Base-by-base conservation (phyloP, 2,113 vertebrate genomes). In the Fregetta grallaria region DNA sequence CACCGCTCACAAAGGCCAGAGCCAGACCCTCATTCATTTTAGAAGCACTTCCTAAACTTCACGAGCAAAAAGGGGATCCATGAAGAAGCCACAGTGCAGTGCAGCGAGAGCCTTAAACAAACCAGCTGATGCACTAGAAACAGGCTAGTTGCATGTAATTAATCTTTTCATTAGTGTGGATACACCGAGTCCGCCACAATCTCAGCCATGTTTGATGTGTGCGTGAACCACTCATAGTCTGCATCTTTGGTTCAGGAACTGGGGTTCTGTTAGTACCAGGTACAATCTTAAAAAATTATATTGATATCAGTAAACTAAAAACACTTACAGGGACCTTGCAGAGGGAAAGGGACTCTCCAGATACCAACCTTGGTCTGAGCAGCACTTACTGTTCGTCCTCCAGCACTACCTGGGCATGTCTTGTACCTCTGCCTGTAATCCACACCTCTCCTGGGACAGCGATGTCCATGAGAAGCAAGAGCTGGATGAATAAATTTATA, bases 221-320 rank as follows among this genome's bases (percentile, higher is more conserved):
- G 1, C 0, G 0, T 21, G 55, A 78, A 30, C 27, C 27, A 23
- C 8, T 32, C 32, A 42, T 0, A 1, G 2, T 5, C 40, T 20
- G 22, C 42, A 70, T 67, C 36, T n/a, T 32, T 72, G 21, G 30
- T 52, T 68, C 65, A 30, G 55, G 42, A 86, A n/a, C 42, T 12
- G 9, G 9, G 9, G 52, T 32, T 88, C 89, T 77, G 79, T 38
- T 77, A 1, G 0, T 25, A 42, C 17, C 13, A 47, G 34, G 7
- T 25, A 72, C 11, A 44, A 55, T 9, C 40, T 61, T 47, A 56
- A 90, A 77, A 89, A 72, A 36, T 11, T 3, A 26, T 47, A 72
- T 1, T 14, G 27, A 65, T 2, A 76, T 29, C 15, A 71, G 56
- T n/a, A 29, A 79, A 55, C 22, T 53, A 59, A 62, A 80, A 77